Percentiles rank a stretch among this genome's conserved stretches.
phyloP scores from a whole-genome alignment of 2,888 invertebrate genomes.

The Parnassius glacialis region DNA sequence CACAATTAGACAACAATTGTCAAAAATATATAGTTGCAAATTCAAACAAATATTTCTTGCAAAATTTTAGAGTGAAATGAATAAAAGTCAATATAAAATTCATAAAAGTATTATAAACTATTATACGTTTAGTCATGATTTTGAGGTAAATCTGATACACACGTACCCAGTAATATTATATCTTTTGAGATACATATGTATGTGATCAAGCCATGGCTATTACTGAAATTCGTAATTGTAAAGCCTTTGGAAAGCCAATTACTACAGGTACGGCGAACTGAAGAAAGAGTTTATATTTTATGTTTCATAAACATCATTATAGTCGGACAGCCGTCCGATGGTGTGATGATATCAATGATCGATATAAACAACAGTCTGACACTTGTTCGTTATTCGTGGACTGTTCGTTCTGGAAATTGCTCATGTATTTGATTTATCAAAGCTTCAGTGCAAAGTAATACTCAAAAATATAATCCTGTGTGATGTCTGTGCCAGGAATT shows the following conservation, averaged over 20 bases:
- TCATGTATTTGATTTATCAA: slow-evolving; percentile 25
- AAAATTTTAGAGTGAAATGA: slow-evolving; percentile 17
- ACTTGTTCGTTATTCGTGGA: slow-evolving; percentile 38
- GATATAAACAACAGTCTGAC: slow-evolving; percentile 41
- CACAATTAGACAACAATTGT: slow-evolving; percentile 12
- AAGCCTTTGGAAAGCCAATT: slow-evolving; percentile 29
- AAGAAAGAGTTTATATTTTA: slow-evolving; percentile 50
- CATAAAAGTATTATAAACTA: slow-evolving; percentile 33
- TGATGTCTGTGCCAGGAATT: slow-evolving; percentile 44
- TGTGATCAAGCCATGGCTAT: slow-evolving; percentile 11
- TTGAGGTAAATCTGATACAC: slow-evolving; percentile 39
- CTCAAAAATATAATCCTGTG: slow-evolving; percentile 33
- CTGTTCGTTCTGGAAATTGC: slow-evolving; percentile 27
- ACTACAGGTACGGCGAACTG: slow-evolving; percentile 41
- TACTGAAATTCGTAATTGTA: background rate
- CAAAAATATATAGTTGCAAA: slow-evolving; percentile 7
- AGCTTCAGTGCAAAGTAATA: slow-evolving; percentile 21
- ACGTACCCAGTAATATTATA: too few relatives aligned
- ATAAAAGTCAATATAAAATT: slow-evolving; percentile 14
- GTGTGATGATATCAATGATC: slow-evolving; percentile 56
- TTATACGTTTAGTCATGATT: slow-evolving; percentile 45
- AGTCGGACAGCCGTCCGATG: slow-evolving; percentile 43
- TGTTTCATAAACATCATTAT: slow-evolving; percentile 69
- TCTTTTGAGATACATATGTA: background rate
- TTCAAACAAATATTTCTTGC: background rate